phyloP scores from a whole-genome alignment of 2,797 vertebrate species.

The Scomberomorus guttatus region DNA sequence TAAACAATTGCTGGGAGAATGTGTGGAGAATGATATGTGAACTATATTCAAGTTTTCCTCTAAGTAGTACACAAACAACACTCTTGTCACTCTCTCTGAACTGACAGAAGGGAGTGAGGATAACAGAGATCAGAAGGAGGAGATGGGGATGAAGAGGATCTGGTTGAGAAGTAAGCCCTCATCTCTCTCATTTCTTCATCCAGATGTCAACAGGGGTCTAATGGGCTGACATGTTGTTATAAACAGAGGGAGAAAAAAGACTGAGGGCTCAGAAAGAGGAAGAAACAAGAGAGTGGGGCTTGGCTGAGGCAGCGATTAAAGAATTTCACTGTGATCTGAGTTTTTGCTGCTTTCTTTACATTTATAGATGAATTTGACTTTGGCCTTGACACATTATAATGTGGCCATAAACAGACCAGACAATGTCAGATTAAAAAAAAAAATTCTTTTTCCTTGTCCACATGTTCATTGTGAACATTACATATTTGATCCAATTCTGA shows the following conservation, averaged over 20 bases:
- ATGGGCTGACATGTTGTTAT: slow-evolving; percentile 73
- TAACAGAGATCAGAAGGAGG: slow-evolving; percentile 60
- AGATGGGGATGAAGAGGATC: slow-evolving; percentile 60
- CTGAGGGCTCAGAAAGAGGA: slow-evolving; percentile 21
- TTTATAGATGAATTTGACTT: no score
- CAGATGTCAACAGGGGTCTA: slow-evolving; percentile 79
- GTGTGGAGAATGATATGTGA: not conserved
- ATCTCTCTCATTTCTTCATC: slow-evolving; percentile 75
- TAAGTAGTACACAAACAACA: slow-evolving; percentile 24
- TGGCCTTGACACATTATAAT: no score
- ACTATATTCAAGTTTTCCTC: slow-evolving; percentile 1
- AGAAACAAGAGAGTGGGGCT: slow-evolving; percentile 18
- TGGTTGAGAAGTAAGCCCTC: slow-evolving; percentile 54
- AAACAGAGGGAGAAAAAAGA: slow-evolving; percentile 47
- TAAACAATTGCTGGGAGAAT: not conserved
- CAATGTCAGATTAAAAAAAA: no score
- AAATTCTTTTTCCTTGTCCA: no score
- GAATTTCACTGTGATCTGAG: slow-evolving; percentile 4
- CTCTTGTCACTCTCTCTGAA: slow-evolving; percentile 34
- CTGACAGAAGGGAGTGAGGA: slow-evolving; percentile 44
- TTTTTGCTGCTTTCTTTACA: slow-evolving; percentile 5
- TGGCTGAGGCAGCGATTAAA: not conserved
- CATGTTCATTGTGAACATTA: no score
- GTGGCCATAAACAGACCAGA: no score
- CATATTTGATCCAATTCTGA: not conserved